Evolutionary conservation across 1,140 invertebrate genomes (phyloP), one percentile per base, ranked within the genome.

Genomic region (Metaphire vulgaris): DNA sequence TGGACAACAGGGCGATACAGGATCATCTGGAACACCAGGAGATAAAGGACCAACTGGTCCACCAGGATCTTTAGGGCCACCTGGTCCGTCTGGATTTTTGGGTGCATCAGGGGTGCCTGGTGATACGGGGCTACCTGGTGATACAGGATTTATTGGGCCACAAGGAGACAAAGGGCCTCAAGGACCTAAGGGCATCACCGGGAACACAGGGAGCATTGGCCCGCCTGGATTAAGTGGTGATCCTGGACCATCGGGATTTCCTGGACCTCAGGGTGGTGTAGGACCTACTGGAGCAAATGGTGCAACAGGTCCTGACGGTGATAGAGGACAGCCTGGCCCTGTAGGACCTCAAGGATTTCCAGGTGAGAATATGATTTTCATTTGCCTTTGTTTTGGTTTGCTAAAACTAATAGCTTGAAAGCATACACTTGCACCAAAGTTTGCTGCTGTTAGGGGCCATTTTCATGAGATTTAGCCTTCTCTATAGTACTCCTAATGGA

Each of bases 291-390:
- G 67, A 28, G 12, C 30, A 26, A 26, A 90, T 83, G 92, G 91
- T 29, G 85, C 87, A 69, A 86, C 90, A 67, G 92, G 91, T 14
- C 88, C 90, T 29, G 89, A 91, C 28, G 76, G 76, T 16, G 71
- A 73, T 0, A 69, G 16, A 67, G 76, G 76, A 26, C 33, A 68
- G 1, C 69, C 33, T 56, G 77, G 77, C 65, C n/a, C 21, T 16
- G 33, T 69, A 65, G 77, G 77, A 66, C 26, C 74, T 66, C 21
- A 21, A 6, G 76, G 76, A 29, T 65, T 64, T 15, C 16, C 30
- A 1, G 75, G 75, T 30, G 15, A 12, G 41, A 12, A 56, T n/a
- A n/a, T n/a, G n/a, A n/a, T n/a, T n/a, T n/a, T n/a, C n/a, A n/a
- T n/a, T n/a, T n/a, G n/a, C n/a, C n/a, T n/a, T n/a, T n/a, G n/a